These are phyloP conservation scores for Microctonus brassicae DNA, from an alignment of 2,888 invertebrate genomes.

Conservation along the genomic window DNA sequence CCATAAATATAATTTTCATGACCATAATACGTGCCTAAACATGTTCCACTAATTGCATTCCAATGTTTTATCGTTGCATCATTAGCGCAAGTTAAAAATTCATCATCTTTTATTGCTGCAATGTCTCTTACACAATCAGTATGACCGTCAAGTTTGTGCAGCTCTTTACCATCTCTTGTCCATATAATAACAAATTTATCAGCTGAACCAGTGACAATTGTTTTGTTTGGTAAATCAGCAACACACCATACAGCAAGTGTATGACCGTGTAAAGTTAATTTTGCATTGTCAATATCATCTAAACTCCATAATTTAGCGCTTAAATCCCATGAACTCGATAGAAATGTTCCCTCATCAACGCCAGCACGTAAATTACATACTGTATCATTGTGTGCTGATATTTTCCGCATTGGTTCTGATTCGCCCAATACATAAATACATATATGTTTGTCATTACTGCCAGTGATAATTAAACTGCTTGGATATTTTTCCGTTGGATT, in stretches of 20 bases:
- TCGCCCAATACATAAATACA: slow-evolving; percentile 83
- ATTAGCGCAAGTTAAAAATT: slow-evolving; percentile 92
- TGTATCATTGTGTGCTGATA: slow-evolving; percentile 84
- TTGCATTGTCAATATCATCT: slow-evolving; percentile 67
- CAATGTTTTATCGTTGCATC: slow-evolving; percentile 91
- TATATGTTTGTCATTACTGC: slow-evolving; percentile 90
- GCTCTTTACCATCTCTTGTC: slow-evolving; percentile 75
- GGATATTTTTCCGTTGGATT: slow-evolving; percentile 79
- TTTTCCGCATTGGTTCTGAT: slow-evolving; percentile 76
- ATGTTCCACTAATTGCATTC: slow-evolving; percentile 82
- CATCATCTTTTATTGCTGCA: slow-evolving; percentile 77
- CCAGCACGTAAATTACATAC: slow-evolving; percentile 74
- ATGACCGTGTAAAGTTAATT: slow-evolving; percentile 78
- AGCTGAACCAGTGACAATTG: slow-evolving; percentile 89
- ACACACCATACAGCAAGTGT: slow-evolving; percentile 90
- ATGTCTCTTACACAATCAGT: slow-evolving; percentile 92
- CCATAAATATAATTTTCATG: slow-evolving; percentile 91
- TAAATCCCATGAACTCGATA: slow-evolving; percentile 95
- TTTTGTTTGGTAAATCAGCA: slow-evolving; percentile 72
- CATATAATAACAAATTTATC: slow-evolving; percentile 92
- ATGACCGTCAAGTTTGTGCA: slow-evolving; percentile 77
- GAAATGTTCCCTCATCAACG: slow-evolving; percentile 71
- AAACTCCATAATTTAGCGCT: slow-evolving; percentile 88
- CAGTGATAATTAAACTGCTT: slow-evolving; percentile 86
- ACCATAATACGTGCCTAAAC: slow-evolving; percentile 82